Conservation (phyloP, 2,888 invertebrate genomes). For the Zaprionus lineosus region DNA sequence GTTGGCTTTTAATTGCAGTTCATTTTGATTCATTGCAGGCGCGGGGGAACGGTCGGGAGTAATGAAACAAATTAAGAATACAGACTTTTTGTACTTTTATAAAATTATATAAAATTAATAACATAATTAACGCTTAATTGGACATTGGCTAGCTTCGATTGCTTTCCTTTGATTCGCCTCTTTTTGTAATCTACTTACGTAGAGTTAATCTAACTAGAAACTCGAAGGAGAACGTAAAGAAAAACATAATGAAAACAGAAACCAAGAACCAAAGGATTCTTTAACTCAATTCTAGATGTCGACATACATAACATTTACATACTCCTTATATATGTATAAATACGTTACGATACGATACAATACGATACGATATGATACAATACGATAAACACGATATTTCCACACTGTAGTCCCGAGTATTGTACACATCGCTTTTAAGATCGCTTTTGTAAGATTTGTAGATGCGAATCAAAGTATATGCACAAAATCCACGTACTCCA, state of each 20-base stretch:
- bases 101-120: slow-evolving; percentile 56
- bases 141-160: slow-evolving; percentile 51
- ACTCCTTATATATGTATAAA: slow-evolving; percentile 30
- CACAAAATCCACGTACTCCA: too few species aligned
- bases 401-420: slow-evolving; percentile 47
- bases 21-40: too few species aligned
- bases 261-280: slow-evolving; percentile 39
- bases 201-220: slow-evolving; percentile 10
- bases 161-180: slow-evolving; percentile 21
- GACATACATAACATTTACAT: slow-evolving; percentile 63
- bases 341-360: not conserved
- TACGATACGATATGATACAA: slow-evolving; percentile 6
- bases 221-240: too few species aligned
- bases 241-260: not conserved
- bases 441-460: slow-evolving; percentile 46
- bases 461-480: too few species aligned
- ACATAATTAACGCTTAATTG: slow-evolving; percentile 57
- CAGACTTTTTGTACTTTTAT: slow-evolving; percentile 74
- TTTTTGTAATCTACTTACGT: slow-evolving; percentile 42
- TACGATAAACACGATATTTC: slow-evolving; percentile 40
- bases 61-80: slow-evolving; percentile 28
- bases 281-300: slow-evolving; percentile 68
- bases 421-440: slow-evolving; percentile 38
- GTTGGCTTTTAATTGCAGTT: too few species aligned
- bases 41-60: slow-evolving; percentile 2